Evolutionary conservation across 2,113 vertebrate genomes (phyloP).

Genomic region (Callopanchax toddi): DNA sequence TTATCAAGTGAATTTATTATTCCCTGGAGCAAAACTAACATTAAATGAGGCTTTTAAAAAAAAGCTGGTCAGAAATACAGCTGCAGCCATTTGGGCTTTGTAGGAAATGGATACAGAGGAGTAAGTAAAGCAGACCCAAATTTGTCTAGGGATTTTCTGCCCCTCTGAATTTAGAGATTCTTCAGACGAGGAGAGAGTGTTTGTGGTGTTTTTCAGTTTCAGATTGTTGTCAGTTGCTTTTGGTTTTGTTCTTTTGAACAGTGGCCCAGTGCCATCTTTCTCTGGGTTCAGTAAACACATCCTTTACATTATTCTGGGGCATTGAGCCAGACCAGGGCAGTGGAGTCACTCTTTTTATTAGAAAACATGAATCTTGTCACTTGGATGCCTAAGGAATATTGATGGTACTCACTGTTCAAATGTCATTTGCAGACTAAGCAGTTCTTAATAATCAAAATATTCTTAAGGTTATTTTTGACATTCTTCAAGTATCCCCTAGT

Average conservation of each 20-base stretch:
- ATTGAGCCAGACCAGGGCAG: slow-evolving; percentile 58
- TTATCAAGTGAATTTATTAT: slow-evolving; percentile 75
- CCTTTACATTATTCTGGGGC: slow-evolving; percentile 66
- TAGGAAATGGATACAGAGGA: slow-evolving; percentile 49
- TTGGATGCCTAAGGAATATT: slow-evolving; percentile 64
- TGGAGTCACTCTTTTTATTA: slow-evolving; percentile 72
- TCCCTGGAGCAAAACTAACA: slow-evolving; percentile 68
- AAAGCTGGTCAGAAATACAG: slow-evolving; percentile 63
- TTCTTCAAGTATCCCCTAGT: slow-evolving; percentile 56
- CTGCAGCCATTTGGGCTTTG: slow-evolving; percentile 62
- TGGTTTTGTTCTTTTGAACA: slow-evolving; percentile 59
- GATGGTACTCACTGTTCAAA: slow-evolving; percentile 50
- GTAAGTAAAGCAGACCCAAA: slow-evolving; percentile 55
- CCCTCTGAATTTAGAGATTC: slow-evolving; percentile 54
- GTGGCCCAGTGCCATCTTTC: slow-evolving; percentile 50
- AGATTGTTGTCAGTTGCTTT: slow-evolving; percentile 56
- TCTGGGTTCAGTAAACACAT: slow-evolving; percentile 70
- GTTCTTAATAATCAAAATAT: slow-evolving; percentile 75
- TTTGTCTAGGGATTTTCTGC: slow-evolving; percentile 59
- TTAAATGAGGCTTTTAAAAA: slow-evolving; percentile 74
- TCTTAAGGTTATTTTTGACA: slow-evolving; percentile 67
- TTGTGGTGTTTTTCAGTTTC: slow-evolving; percentile 46
- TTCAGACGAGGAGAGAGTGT: slow-evolving; percentile 30
- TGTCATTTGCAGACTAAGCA: slow-evolving; percentile 73
- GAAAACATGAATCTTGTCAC: slow-evolving; percentile 75